phyloP scores from a whole-genome alignment of 2,797 vertebrate genomes.

The Chelmon rostratus region DNA sequence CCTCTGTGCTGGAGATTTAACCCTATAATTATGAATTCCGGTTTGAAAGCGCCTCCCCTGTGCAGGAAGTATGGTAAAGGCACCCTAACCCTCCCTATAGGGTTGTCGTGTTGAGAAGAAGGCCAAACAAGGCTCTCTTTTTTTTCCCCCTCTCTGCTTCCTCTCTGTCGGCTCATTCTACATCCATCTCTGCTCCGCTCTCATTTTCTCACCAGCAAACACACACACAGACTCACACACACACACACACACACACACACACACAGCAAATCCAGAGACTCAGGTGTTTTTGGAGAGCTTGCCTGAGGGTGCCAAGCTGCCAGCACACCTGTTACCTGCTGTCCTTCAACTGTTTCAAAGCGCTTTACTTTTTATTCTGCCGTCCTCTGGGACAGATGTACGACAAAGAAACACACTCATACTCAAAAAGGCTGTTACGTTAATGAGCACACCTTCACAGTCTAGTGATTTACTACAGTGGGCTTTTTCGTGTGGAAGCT shows the following conservation, averaged over 20 bases:
- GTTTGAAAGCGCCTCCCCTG: conserved; percentile 47
- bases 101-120: conserved; percentile 36
- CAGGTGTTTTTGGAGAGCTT: conserved; percentile 35
- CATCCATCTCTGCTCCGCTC: not conserved
- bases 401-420: conserved; percentile 23
- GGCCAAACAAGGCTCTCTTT: conserved; percentile 49
- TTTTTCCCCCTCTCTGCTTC: conserved; percentile 13
- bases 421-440: conserved; percentile 25
- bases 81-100: conserved; percentile 59
- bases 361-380: conserved; percentile 7
- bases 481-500: conserved; percentile 45
- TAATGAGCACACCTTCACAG: conserved; percentile 75
- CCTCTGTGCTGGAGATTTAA: conserved; percentile 42
- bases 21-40: conserved; percentile 41
- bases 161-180: conserved; percentile 23
- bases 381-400: conserved; percentile 13
- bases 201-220: conserved; percentile 12
- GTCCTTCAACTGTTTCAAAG: conserved; percentile 28
- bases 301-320: conserved; percentile 41
- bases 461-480: conserved; percentile 65
- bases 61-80: conserved; percentile 55
- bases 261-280: conserved; percentile 17
- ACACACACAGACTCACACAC: conserved; percentile 17
- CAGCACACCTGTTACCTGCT: conserved; percentile 59
- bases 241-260: conserved; percentile 15